Base-by-base conservation (phyloP, 2,888 invertebrate genomes). In the Andrena praecox region DNA sequence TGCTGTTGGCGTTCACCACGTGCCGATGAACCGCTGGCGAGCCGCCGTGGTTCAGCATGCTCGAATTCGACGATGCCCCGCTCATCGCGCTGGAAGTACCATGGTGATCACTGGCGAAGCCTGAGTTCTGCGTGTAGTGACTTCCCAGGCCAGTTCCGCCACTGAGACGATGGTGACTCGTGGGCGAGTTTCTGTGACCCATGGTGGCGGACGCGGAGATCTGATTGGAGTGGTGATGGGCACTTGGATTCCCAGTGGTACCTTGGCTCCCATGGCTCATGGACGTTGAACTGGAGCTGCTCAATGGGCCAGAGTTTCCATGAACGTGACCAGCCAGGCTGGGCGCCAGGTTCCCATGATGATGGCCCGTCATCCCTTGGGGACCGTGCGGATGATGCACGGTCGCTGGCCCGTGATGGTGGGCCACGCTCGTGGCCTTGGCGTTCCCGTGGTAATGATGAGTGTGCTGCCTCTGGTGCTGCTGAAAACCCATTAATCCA, bases 61-160 rank as follows among this genome's bases (percentile, higher is more conserved):
- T 92, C 35, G 92, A 91, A 69, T 85, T 91, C 8, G 91, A 91
- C 6, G 91, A 90, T 0, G 90, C 89, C 1, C 90, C 91, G 75
- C 91, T 91, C 76, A 91, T 71, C 54, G 89, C 89, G 64, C 90
- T 88, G 12, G 90, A 85, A 3, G 85, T 75, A 2, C 88, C 89
- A 35, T 91, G 91, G 62, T 91, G 90, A 48, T 88, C 88, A 31
- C 72, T 67, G n/a, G 80, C 52, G 50, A 83, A 88, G 6, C 71
- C 76, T 0, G 84, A 50, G 72, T 82, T 89, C 10, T 78, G 29
- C 0, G 85, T 76, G n/a, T 87, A 85, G 29, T 88, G 89, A 27
- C 77, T 67, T n/a, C 62, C 66, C 4, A 87, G 31, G 8, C 69
- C 70, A 1, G 80, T 16, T 3, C 54, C 64, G 10, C 67, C 70